Percentiles rank a stretch among this genome's conserved stretches.
phyloP scores from a whole-genome alignment of 2,113 vertebrate genomes.

The Caretta caretta region DNA sequence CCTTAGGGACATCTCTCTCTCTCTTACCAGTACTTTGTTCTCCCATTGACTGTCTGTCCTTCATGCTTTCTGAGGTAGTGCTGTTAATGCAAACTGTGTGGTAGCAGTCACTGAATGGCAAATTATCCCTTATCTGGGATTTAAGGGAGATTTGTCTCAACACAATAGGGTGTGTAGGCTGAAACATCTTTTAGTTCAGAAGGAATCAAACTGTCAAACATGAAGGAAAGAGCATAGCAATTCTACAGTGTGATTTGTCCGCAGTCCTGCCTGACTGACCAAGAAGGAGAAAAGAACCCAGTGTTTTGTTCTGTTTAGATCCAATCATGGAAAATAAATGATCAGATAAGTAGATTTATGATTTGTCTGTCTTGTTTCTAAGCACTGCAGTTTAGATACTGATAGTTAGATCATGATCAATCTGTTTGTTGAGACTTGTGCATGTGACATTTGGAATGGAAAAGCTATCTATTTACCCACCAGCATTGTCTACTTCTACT shows the following conservation, averaged over 20 bases:
- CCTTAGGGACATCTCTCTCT: background rate
- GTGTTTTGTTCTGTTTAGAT: background rate
- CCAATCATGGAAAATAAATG: background rate
- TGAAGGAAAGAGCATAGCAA: background rate
- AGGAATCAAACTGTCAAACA: background rate
- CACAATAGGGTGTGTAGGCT: background rate
- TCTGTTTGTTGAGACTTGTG: slow-evolving; percentile 55
- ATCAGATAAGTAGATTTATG: background rate
- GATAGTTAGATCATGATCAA: slow-evolving; percentile 54
- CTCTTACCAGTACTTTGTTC: background rate
- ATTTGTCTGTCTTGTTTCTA: slow-evolving; percentile 52
- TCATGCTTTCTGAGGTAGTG: background rate
- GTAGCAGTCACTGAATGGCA: background rate
- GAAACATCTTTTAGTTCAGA: background rate
- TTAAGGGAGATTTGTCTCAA: background rate
- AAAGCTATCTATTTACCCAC: slow-evolving; percentile 69
- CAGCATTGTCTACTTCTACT: slow-evolving; percentile 46
- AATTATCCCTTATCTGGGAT: background rate
- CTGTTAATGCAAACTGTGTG: background rate
- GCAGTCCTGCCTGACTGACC: background rate
- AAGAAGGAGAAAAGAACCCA: background rate
- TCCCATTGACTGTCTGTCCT: background rate
- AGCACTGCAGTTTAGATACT: slow-evolving; percentile 46
- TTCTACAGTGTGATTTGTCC: background rate
- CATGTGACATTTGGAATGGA: slow-evolving; percentile 58